phyloP scores from a whole-genome alignment of 2,113 vertebrate species.

The Chlamydotis undulata region DNA sequence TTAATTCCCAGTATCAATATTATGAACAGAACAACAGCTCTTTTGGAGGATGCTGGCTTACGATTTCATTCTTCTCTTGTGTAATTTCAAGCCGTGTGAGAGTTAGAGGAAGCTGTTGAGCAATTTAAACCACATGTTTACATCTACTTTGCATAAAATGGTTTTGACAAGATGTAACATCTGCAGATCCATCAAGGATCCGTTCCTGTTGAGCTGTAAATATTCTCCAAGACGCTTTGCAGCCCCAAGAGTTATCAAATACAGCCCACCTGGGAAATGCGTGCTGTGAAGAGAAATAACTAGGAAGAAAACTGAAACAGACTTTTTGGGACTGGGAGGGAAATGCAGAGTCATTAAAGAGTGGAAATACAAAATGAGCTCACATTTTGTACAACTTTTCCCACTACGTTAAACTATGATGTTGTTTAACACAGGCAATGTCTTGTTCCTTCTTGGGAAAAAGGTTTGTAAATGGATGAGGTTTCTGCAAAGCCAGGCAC shows the following conservation, averaged over 20 bases:
- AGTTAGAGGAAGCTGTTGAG: constrained; percentile 48
- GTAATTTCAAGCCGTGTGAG: constrained; percentile 14
- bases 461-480: background rate
- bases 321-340: background rate
- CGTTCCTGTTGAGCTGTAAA: background rate
- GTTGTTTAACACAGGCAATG: background rate
- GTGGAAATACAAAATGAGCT: background rate
- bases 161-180: constrained; percentile 3
- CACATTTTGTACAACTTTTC: background rate
- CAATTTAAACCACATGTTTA: constrained; percentile 63
- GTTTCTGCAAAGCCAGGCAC: background rate
- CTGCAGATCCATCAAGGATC: constrained; percentile 27
- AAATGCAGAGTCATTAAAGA: background rate
- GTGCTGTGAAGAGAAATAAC: background rate
- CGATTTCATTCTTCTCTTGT: constrained; percentile 34
- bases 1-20: constrained; percentile 47
- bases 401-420: background rate
- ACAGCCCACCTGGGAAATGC: background rate
- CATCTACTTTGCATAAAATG: constrained; percentile 62
- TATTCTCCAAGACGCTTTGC: background rate
- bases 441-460: background rate
- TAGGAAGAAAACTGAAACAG: constrained; percentile 4
- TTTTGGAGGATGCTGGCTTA: constrained; percentile 35
- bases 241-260: background rate
- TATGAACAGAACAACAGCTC: constrained; percentile 1